Percentiles rank a stretch among this genome's conserved stretches.
Conservation (phyloP, 1,140 invertebrate genomes). For the Camponotus floridanus region DNA sequence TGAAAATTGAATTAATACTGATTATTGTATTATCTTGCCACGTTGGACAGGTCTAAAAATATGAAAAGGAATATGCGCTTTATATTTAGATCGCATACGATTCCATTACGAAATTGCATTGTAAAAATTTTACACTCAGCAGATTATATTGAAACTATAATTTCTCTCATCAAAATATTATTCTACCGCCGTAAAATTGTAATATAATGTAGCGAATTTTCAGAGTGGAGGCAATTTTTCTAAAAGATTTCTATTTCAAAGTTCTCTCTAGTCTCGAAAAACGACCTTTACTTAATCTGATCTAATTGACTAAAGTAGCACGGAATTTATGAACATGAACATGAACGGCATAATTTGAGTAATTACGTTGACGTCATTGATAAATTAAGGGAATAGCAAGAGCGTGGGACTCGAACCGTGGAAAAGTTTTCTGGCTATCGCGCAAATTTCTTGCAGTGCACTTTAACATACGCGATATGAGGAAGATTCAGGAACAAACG, state of each 20-base stretch:
- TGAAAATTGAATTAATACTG: constrained; percentile 1
- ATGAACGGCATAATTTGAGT: constrained; percentile 61
- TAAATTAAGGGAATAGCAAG: constrained; percentile 50
- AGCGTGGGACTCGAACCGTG: constrained; percentile 26
- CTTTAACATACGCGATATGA: neutral
- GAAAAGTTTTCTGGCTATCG: constrained; percentile 35
- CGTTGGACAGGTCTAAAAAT: neutral
- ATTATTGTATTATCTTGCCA: neutral
- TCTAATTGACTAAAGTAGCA: constrained; percentile 35
- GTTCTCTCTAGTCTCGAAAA: neutral
- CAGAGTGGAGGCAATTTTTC: neutral
- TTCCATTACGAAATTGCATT: constrained; percentile 49
- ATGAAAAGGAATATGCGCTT: neutral
- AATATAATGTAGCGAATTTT: neutral
- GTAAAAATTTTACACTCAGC: constrained; percentile 11
- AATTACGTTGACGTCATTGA: constrained; percentile 68
- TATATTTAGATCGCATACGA: neutral
- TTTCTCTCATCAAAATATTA: neutral
- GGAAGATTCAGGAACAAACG: too few species aligned
- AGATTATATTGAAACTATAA: neutral
- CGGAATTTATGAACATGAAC: constrained; percentile 32
- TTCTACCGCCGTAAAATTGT: neutral
- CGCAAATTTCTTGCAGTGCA: constrained; percentile 14
- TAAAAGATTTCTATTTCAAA: constrained; percentile 14
- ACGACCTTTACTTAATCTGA: neutral